Base-by-base conservation (phyloP, 2,888 invertebrate genomes). In the Litoditis marina region DNA sequence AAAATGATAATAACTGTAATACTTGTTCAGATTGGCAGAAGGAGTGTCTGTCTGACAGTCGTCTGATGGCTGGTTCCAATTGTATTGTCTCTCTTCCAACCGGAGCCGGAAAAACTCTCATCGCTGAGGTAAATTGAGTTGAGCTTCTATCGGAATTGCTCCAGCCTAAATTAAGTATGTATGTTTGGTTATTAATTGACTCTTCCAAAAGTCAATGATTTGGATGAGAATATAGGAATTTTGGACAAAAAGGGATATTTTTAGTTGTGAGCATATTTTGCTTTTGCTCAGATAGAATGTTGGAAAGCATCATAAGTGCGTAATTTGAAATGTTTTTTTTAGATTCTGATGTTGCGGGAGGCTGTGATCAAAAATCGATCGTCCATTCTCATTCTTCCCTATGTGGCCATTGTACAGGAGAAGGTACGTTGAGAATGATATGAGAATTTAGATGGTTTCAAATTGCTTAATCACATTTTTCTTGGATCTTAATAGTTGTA, bases 371-470 rank as follows among this genome's bases (percentile, higher is more conserved):
- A 89, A 58, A 88, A 89, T 79, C 89, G 88, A 75, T 92, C 94
- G 87, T 92, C 89, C 13, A 84, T 96, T 27, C 90, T 96, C 73
- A 88, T 96, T 74, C 85, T 96, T 65, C 96, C 96, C 0, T 96
- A 90, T 86, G 92, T 96, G 16, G 91, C 95, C 6, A 90, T 96
- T 78, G 96, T 95, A 0, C 94, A 96, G 83, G 96, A 96, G 85
- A 96, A 96, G 88, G 92, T 92, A 80, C 8, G 13, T 13, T 13
- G 27, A 8, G 11, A n/a, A n/a, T n/a, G n/a, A n/a, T n/a, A n/a
- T n/a, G n/a, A n/a, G n/a, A n/a, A 30, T 36, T 42, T 53, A 19
- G 2, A 42, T 13, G 27, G 27, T 46, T 25, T 7, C 19, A 25
- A 6, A 30, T 28, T 34, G 7, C 2, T 30, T 19, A 19, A 16